Percentiles rank a stretch among this genome's conserved stretches.
phyloP scores from a whole-genome alignment of 2,888 invertebrate genomes.

The Esperia sulphurella region DNA sequence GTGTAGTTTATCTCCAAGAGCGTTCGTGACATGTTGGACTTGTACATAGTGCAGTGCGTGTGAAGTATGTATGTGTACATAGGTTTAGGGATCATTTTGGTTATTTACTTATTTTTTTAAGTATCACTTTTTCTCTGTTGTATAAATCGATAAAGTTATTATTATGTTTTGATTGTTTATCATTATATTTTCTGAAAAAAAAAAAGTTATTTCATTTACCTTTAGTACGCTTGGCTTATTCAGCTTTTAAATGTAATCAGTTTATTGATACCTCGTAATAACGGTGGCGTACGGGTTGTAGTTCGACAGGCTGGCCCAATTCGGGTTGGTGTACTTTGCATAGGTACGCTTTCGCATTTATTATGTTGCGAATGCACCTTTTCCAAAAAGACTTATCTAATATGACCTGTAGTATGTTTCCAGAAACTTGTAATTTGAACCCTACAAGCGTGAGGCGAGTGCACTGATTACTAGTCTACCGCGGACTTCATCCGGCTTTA shows the following conservation, averaged over 20 bases:
- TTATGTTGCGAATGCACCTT: no score
- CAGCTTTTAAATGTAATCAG: no score
- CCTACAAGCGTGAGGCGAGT: no score
- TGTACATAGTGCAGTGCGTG: constrained; percentile 38
- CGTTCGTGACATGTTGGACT: constrained; percentile 14
- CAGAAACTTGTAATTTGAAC: no score
- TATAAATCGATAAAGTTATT: constrained; percentile 72
- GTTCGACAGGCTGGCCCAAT: no score
- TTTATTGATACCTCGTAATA: no score
- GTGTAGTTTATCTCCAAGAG: constrained; percentile 6
- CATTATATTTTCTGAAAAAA: constrained; percentile 73
- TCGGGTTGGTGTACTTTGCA: no score
- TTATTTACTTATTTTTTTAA: constrained; percentile 47
- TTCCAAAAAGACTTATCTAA: no score
- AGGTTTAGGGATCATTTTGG: constrained; percentile 45
- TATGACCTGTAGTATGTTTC: no score
- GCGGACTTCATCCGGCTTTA: neutral
- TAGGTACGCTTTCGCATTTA: no score
- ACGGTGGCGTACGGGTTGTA: no score
- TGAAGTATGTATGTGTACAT: constrained; percentile 40
- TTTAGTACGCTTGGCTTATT: neutral
- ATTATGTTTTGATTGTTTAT: constrained; percentile 73
- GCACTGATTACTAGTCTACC: neutral
- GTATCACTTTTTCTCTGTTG: constrained; percentile 66
- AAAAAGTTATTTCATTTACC: constrained; percentile 21